Evolutionary conservation across 2,888 invertebrate species (phyloP).

Genomic region (Saturnia pavonia): DNA sequence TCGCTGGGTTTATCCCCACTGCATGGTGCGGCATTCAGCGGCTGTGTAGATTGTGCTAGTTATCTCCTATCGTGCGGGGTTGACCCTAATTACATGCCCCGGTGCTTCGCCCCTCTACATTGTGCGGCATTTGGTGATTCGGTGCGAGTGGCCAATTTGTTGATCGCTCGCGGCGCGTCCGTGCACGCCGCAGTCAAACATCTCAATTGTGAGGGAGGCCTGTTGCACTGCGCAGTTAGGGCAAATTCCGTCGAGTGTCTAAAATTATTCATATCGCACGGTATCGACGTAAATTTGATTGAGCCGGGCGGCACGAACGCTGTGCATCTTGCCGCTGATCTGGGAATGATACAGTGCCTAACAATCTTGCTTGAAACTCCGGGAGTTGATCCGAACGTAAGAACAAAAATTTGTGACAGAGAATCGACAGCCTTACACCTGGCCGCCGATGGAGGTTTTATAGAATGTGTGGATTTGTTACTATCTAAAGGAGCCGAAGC

Average conservation of each 20-base stretch:
- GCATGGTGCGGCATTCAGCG: constrained; percentile 90
- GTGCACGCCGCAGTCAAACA: constrained; percentile 86
- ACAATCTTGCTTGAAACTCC: constrained; percentile 88
- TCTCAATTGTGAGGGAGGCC: constrained; percentile 86
- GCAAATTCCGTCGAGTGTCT: constrained; percentile 92
- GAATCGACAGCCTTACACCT: constrained; percentile 91
- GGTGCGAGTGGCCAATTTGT: constrained; percentile 88
- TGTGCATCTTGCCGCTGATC: constrained; percentile 90
- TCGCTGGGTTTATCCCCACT: constrained; percentile 88
- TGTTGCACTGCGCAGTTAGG: constrained; percentile 92
- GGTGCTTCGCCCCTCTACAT: constrained; percentile 91
- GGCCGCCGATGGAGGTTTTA: constrained; percentile 93
- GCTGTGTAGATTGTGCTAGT: constrained; percentile 86
- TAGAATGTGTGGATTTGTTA: constrained; percentile 89
- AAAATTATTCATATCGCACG: constrained; percentile 87
- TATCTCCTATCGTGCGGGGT: constrained; percentile 86
- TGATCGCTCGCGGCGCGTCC: constrained; percentile 87
- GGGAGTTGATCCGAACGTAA: constrained; percentile 85
- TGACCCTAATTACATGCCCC: constrained; percentile 86
- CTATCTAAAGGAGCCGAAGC: constrained; percentile 89
- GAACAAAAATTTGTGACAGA: constrained; percentile 86
- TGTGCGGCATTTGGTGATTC: constrained; percentile 95
- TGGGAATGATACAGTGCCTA: constrained; percentile 89
- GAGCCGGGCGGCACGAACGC: constrained; percentile 90
- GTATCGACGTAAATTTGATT: constrained; percentile 88